Conservation (phyloP, 2,797 vertebrate genomes). For the Peromyscus aztecus region DNA sequence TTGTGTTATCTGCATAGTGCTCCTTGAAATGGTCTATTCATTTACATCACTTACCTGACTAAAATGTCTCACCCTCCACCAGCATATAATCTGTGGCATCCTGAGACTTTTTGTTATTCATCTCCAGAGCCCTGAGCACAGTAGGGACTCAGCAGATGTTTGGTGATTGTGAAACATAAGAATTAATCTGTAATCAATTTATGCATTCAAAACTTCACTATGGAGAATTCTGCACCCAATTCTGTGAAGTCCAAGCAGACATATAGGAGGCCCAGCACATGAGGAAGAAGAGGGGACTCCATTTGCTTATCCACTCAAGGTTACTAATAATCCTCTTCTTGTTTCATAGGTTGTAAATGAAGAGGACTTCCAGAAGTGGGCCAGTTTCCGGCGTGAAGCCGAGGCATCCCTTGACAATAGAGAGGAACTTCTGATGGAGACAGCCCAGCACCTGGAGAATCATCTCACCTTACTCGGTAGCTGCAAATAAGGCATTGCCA, state of each 20-base stretch:
- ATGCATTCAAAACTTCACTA: not conserved
- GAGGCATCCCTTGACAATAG: constrained; percentile 93
- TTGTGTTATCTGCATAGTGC: not conserved
- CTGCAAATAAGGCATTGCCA: constrained; percentile 80
- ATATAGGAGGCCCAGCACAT: not conserved
- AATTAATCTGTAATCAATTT: not conserved
- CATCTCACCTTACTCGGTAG: constrained; percentile 95
- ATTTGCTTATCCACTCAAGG: not conserved
- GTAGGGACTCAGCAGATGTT: not conserved
- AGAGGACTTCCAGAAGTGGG: constrained; percentile 92
- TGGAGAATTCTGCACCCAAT: not conserved
- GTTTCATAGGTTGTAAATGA: constrained; percentile 91
- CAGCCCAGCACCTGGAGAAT: constrained; percentile 92
- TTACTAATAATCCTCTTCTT: not conserved
- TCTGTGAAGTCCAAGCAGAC: not conserved
- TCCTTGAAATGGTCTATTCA: not conserved
- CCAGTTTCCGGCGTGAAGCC: constrained; percentile 90
- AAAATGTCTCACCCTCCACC: not conserved
- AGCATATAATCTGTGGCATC: not conserved
- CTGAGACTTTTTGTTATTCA: not conserved
- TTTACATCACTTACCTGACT: not conserved
- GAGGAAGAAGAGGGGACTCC: not conserved
- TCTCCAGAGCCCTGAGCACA: not conserved
- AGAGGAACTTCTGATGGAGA: constrained; percentile 93
- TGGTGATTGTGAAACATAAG: not conserved